Base-by-base conservation (phyloP, 92 coral and sea anemone species). In the Zoanthus solanderi region DNA sequence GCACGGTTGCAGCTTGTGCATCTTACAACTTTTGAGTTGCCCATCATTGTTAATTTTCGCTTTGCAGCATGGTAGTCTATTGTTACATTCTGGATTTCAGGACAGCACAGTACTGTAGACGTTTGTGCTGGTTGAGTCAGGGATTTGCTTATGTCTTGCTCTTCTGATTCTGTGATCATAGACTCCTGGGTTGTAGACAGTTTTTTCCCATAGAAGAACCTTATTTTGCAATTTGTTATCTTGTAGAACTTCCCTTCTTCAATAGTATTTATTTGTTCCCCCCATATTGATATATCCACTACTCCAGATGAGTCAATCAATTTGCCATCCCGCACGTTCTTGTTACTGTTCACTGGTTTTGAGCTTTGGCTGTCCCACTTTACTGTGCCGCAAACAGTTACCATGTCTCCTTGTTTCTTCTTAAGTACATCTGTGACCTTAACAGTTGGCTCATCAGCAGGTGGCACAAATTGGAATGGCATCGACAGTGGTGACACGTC, bases 1-100 rank as follows among this genome's bases (percentile, higher is more conserved):
- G 84, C 84, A 50, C 89, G 50, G 84, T 87, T 87, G 89, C 89
- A 87, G 46, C 78, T 54, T 44, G 89, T 87, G 71, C 89, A 87
- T 67, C 84, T 65, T 11, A 87, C 89, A 31, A 45, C 58, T 31
- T 76, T 76, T 46, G 63, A 76, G 16, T 76, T 71, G 54, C 86
- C 23, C 71, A 69, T 18, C 79, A 16, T 67, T 83, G 77, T 83
- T 87, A 31, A 87, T 87, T 65, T 63, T 66, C 50, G 71, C 78
- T 50, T 78, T 87, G 75, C 90, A 87, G 72, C 90, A 78, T 77
- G 34, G 28, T 53, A 77, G 90, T 87, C 84, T 16, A 17, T 87
- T 76, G 60, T 46, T 52, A 67, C 90, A 87, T 78, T 87, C 66
- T 78, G 78, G 48, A 77, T 87, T 87, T 87, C 84, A 63, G 84